Percentiles rank a stretch among this genome's conserved stretches.
Evolutionary conservation across 2,888 invertebrate genomes (phyloP).

Genomic region (Sphaerophoria taeniata): DNA sequence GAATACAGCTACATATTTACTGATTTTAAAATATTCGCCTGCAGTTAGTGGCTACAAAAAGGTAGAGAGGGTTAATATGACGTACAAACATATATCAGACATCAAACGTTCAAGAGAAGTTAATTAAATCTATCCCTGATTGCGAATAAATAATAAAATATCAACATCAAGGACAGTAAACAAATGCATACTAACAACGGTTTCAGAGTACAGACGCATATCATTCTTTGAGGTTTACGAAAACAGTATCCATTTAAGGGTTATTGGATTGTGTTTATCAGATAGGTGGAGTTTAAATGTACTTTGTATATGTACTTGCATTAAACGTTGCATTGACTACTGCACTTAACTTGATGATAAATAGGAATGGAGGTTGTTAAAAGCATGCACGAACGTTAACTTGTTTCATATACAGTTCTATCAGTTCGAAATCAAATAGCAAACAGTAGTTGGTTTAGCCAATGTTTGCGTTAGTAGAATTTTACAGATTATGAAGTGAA

Average conservation of each 20-base stretch:
- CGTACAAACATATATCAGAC: constrained; percentile 20
- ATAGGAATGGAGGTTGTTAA: constrained; percentile 37
- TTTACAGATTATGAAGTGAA: not conserved
- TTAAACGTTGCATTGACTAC: constrained; percentile 1
- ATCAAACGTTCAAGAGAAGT: constrained; percentile 62
- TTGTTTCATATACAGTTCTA: constrained; percentile 61
- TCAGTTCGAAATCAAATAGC: constrained; percentile 64
- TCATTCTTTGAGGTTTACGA: too few relatives aligned
- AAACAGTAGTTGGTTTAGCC: constrained; percentile 66
- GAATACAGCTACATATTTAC: constrained; percentile 68
- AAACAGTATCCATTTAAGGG: too few relatives aligned
- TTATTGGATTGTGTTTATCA: too few relatives aligned
- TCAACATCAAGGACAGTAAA: constrained; percentile 12
- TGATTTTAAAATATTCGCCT: constrained; percentile 65
- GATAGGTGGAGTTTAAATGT: too few relatives aligned
- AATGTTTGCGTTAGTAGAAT: not conserved
- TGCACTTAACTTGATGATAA: constrained; percentile 31
- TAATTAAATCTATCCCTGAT: constrained; percentile 74
- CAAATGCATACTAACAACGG: not conserved
- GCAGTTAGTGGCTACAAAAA: not conserved
- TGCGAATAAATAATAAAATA: constrained; percentile 67
- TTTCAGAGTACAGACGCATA: constrained; percentile 7
- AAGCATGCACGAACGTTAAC: constrained; percentile 40
- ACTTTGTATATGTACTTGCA: not conserved
- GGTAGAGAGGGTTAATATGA: constrained; percentile 42